A percentile compares a stretch with the other conserved stretches of the same genome.
Evolutionary conservation across 2,888 invertebrate species (phyloP).

Genomic region (Anoncus sp.): DNA sequence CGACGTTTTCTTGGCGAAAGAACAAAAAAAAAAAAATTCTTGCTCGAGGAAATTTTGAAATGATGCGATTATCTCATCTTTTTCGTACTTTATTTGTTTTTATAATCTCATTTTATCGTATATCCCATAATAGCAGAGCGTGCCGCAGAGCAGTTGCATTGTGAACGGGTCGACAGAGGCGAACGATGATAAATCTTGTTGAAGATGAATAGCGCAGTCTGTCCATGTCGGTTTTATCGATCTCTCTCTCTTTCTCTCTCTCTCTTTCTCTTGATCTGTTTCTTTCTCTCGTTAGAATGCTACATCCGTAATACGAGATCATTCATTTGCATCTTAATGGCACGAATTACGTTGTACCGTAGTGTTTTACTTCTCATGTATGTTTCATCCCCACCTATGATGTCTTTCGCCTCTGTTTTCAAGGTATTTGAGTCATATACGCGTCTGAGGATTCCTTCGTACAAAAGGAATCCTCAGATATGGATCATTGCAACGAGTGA

Average conservation of each 20-base stretch:
- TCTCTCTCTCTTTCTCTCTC: constrained; percentile 29
- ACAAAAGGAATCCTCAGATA: constrained; percentile 58
- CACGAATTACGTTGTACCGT: constrained; percentile 46
- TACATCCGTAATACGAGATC: constrained; percentile 58
- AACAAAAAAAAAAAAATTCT: neutral
- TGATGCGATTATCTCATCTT: constrained; percentile 43
- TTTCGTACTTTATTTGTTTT: constrained; percentile 31
- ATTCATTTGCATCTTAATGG: constrained; percentile 62
- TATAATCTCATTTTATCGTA: constrained; percentile 40
- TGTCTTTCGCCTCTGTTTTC: constrained; percentile 24
- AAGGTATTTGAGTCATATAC: constrained; percentile 30
- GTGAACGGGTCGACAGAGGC: constrained; percentile 49
- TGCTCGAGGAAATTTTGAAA: constrained; percentile 6
- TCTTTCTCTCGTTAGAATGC: constrained; percentile 44
- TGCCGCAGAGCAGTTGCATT: constrained; percentile 37
- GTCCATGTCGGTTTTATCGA: constrained; percentile 23
- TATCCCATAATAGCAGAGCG: constrained; percentile 5
- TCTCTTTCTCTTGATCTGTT: constrained; percentile 21
- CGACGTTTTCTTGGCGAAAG: neutral
- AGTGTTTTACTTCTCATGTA: constrained; percentile 46
- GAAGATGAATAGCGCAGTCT: constrained; percentile 36
- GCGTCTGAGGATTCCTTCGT: constrained; percentile 7
- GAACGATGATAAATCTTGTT: constrained; percentile 52
- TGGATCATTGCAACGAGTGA: constrained; percentile 61
- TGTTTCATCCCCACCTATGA: constrained; percentile 7